Evolutionary conservation across 2,797 vertebrate species (phyloP).

Genomic region (Tamandua tetradactyla): DNA sequence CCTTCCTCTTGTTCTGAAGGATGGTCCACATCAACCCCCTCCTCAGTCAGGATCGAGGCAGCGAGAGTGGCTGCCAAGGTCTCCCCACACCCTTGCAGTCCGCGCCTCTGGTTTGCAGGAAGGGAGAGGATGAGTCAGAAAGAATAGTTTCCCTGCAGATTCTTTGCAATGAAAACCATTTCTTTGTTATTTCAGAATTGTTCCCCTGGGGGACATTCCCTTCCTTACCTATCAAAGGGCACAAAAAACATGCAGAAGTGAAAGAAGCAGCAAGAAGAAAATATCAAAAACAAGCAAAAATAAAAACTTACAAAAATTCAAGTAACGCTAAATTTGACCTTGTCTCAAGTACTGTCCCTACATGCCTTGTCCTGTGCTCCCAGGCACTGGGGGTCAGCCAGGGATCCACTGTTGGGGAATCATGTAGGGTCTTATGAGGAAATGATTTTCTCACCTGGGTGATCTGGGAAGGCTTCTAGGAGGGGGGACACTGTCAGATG

Average conservation of each 20-base stretch:
- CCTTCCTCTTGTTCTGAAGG: not conserved
- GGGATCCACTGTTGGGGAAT: not conserved
- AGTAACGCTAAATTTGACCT: not conserved
- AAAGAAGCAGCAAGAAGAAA: not conserved
- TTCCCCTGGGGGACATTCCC: slow-evolving; percentile 1
- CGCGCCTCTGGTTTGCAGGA: not conserved
- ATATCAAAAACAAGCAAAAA: not conserved
- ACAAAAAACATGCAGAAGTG: not conserved
- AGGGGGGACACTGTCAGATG: not conserved
- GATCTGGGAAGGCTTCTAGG: not conserved
- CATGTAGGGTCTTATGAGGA: not conserved
- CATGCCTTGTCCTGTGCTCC: not conserved
- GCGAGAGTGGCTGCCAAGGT: not conserved
- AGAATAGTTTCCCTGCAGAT: not conserved
- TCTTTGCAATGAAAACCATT: not conserved
- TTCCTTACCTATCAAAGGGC: slow-evolving; percentile 7
- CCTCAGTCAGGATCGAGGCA: not conserved
- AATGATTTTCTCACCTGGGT: not conserved
- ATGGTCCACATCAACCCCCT: not conserved
- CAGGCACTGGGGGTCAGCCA: not conserved
- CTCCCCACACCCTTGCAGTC: not conserved
- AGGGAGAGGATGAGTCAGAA: not conserved
- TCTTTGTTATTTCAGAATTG: slow-evolving; percentile 36
- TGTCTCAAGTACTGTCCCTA: fast-evolving
- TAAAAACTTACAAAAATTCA: not conserved